Conservation (phyloP, 2,888 invertebrate species). For the Amphipoea oculea region DNA sequence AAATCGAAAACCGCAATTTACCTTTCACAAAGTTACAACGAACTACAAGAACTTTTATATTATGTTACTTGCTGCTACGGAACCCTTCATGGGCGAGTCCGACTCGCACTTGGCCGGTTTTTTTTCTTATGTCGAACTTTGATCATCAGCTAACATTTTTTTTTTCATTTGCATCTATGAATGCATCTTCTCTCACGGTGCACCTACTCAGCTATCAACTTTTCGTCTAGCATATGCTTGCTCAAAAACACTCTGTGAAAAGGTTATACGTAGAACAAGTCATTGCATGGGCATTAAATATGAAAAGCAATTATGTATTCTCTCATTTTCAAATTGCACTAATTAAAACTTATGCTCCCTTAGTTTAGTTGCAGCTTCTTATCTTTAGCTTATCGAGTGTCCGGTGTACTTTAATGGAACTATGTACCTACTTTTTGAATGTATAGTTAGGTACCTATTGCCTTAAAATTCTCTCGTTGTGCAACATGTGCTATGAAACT, state of each 20-base stretch:
- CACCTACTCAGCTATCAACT: background rate
- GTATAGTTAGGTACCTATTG: background rate
- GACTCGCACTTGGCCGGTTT: too few species aligned
- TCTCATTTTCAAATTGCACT: background rate
- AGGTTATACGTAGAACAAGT: background rate
- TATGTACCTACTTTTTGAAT: background rate
- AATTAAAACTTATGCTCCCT: background rate
- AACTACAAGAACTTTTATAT: too few species aligned
- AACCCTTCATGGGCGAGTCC: too few species aligned
- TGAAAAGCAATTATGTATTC: too few species aligned
- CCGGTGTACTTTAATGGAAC: background rate
- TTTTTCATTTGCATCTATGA: conserved; percentile 4
- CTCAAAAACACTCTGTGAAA: background rate
- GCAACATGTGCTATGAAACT: conserved; percentile 29
- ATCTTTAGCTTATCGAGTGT: background rate
- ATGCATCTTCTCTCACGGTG: background rate
- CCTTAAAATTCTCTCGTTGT: conserved; percentile 4
- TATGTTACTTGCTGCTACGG: too few species aligned
- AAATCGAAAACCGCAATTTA: too few species aligned
- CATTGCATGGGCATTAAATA: background rate
- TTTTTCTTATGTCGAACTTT: too few species aligned
- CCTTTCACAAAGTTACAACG: too few species aligned
- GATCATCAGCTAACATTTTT: background rate
- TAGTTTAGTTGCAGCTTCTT: background rate
- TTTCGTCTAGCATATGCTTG: background rate